These are phyloP conservation scores for Oenanthe melanoleuca DNA, from an alignment of 2,113 vertebrate genomes.

Conservation along the genomic window DNA sequence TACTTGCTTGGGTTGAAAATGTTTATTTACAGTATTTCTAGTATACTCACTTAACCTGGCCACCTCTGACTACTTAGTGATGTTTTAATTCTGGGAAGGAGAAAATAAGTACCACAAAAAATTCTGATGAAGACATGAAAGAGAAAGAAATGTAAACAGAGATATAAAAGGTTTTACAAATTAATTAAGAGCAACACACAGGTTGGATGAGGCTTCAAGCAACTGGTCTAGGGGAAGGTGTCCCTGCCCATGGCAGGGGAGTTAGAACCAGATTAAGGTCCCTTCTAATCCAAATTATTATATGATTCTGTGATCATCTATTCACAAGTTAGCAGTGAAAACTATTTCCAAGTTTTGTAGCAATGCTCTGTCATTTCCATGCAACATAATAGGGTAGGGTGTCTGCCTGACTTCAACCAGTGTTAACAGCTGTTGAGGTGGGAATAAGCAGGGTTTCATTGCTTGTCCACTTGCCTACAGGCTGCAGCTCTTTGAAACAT, in stretches of 20 bases:
- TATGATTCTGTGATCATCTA: background rate
- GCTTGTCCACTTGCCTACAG: background rate
- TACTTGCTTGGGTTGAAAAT: background rate
- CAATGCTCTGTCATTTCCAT: background rate
- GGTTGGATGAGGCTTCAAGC: background rate
- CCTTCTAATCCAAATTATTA: background rate
- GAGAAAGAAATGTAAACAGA: background rate
- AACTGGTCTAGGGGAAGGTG: background rate
- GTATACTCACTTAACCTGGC: background rate
- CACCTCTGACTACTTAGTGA: background rate
- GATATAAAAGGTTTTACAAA: background rate
- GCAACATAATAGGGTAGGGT: background rate
- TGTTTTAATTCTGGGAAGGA: background rate
- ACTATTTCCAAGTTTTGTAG: background rate
- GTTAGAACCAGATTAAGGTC: background rate
- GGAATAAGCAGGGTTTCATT: background rate
- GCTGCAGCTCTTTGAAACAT: background rate
- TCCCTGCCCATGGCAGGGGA: fast-evolving
- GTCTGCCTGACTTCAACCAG: background rate
- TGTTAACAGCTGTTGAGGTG: background rate
- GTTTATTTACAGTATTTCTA: background rate
- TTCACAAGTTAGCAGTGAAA: background rate
- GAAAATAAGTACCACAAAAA: background rate
- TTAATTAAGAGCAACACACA: background rate
- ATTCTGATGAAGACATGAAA: background rate